Conservation (phyloP, 2,797 vertebrate genomes). For the Notamacropus eugenii region DNA sequence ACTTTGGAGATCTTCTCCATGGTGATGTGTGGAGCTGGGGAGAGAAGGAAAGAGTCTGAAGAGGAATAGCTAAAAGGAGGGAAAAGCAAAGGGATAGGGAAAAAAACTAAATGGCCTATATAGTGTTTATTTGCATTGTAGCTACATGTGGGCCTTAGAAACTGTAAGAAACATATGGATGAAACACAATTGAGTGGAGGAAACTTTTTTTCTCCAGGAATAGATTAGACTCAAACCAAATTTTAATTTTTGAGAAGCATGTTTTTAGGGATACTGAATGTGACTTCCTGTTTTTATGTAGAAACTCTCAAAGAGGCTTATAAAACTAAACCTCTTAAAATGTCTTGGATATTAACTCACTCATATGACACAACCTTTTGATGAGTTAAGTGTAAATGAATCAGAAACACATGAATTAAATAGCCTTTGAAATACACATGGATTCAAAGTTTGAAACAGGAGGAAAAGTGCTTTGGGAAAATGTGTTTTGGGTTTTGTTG, state of each 20-base stretch:
- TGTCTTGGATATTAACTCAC: conserved; percentile 27
- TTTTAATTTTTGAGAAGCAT: conserved; percentile 38
- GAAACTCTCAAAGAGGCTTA: background rate
- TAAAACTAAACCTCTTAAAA: conserved; percentile 35
- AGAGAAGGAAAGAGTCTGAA: background rate
- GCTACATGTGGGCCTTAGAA: background rate
- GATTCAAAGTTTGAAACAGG: conserved; percentile 48
- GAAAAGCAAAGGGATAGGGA: background rate
- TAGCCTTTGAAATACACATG: conserved; percentile 52
- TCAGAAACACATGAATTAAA: conserved; percentile 57
- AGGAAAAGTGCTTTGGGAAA: conserved; percentile 49
- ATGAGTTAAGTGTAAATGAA: conserved; percentile 44
- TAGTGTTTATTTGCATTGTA: conserved; percentile 26
- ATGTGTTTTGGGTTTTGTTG: conserved; percentile 54
- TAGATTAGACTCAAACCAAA: conserved; percentile 1
- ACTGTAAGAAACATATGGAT: conserved; percentile 32
- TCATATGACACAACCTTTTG: conserved; percentile 46
- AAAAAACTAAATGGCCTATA: background rate
- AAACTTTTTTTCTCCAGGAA: conserved; percentile 15
- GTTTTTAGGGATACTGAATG: conserved; percentile 24
- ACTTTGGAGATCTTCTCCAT: background rate
- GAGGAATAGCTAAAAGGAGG: background rate
- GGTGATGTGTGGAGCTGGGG: background rate
- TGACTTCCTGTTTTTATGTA: conserved; percentile 39
- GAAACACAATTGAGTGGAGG: conserved; percentile 13